These are phyloP conservation scores for Crepidodera aurea DNA, from an alignment of 2,888 invertebrate species.

Conservation along the genomic window DNA sequence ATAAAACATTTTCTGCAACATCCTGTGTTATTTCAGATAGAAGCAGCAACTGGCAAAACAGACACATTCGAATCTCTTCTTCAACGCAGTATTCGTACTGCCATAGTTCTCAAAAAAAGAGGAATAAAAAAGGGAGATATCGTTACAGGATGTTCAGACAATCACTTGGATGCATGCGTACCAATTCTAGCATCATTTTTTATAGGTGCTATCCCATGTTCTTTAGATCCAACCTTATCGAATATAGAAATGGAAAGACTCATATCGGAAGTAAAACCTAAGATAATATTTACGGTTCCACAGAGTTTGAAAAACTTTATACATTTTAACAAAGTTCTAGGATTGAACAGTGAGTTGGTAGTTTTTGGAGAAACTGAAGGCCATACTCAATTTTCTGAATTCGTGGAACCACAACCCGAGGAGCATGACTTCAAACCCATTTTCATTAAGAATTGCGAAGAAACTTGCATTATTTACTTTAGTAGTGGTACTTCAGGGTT, in stretches of 20 bases:
- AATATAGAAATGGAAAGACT: conserved; percentile 46
- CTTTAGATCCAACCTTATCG: conserved; percentile 47
- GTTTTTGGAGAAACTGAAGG: conserved; percentile 45
- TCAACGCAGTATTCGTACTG: conserved; percentile 60
- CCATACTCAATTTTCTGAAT: conserved; percentile 40
- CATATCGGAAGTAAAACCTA: conserved; percentile 48
- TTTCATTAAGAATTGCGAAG: conserved; percentile 31
- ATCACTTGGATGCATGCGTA: conserved; percentile 60
- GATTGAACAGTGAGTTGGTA: conserved; percentile 45
- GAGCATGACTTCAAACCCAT: conserved; percentile 46
- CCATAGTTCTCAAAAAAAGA: conserved; percentile 57
- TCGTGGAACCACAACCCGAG: conserved; percentile 39
- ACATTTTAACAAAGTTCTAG: conserved; percentile 36
- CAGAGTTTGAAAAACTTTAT: conserved; percentile 42
- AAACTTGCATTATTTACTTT: conserved; percentile 49
- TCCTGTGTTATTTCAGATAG: conserved; percentile 49
- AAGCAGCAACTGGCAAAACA: conserved; percentile 55
- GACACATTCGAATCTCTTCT: conserved; percentile 61
- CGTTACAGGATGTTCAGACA: conserved; percentile 62
- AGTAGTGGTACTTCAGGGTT: conserved; percentile 56
- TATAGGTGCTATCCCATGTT: conserved; percentile 57
- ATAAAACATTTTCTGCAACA: too few species aligned
- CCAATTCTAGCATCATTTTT: conserved; percentile 63
- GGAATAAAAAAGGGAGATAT: conserved; percentile 62
- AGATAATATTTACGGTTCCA: conserved; percentile 49